phyloP scores from a whole-genome alignment of 2,797 vertebrate genomes.

The Parotocinclus haroldoi region DNA sequence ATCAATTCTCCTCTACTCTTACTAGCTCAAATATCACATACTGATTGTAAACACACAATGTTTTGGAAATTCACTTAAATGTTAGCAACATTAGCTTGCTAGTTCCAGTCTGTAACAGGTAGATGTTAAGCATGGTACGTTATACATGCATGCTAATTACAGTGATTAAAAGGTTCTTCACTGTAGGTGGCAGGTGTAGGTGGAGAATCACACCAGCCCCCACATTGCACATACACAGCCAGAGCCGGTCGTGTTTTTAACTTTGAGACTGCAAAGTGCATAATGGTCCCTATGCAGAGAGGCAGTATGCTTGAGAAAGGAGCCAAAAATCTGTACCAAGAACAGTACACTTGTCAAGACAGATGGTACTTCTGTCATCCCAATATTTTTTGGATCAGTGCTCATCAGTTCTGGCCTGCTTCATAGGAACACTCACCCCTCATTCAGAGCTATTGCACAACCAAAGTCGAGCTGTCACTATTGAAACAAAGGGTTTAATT shows the following conservation, averaged over 20 bases:
- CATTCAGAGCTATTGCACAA: conserved; percentile 21
- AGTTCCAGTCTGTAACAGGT: too few relatives aligned
- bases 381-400: conserved; percentile 25
- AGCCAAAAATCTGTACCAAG: conserved; percentile 34
- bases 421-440: conserved; percentile 14
- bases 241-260: conserved; percentile 37
- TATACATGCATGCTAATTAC: too few relatives aligned
- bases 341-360: conserved; percentile 40
- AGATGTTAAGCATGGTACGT: too few relatives aligned
- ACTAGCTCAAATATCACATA: too few relatives aligned
- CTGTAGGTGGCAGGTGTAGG: too few relatives aligned
- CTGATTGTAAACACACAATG: too few relatives aligned
- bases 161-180: too few relatives aligned
- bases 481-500: background rate
- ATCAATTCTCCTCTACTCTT: too few relatives aligned
- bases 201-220: conserved; percentile 51
- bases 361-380: conserved; percentile 43
- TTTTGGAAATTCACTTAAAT: too few relatives aligned
- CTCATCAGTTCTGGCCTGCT: conserved; percentile 19
- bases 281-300: conserved; percentile 38
- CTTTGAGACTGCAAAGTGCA: conserved; percentile 45
- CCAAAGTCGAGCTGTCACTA: background rate
- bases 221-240: conserved; percentile 50
- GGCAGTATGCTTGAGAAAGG: conserved; percentile 24
- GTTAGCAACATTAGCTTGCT: too few relatives aligned